Evolutionary conservation across 2,797 vertebrate genomes (phyloP).

Genomic region (Pempheris klunzingeri): DNA sequence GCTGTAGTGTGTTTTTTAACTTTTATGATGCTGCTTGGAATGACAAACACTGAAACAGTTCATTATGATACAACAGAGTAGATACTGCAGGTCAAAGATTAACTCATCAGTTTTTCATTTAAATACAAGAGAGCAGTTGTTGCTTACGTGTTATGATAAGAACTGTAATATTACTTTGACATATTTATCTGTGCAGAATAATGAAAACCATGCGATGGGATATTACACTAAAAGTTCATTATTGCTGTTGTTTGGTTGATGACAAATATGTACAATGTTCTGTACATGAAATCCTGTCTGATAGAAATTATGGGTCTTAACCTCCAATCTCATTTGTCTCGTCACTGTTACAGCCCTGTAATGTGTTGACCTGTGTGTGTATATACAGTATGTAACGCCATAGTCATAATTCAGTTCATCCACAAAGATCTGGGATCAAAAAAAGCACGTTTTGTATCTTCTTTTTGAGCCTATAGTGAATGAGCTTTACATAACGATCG

Average conservation of each 20-base stretch:
- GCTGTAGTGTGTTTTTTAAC: slow-evolving; percentile 12
- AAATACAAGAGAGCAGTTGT: slow-evolving; percentile 35
- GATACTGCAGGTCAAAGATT: slow-evolving; percentile 21
- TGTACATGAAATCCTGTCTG: slow-evolving; percentile 53
- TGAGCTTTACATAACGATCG: slow-evolving; percentile 57
- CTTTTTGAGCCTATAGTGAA: slow-evolving; percentile 20
- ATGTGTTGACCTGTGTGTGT: slow-evolving; percentile 30
- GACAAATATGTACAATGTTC: slow-evolving; percentile 70
- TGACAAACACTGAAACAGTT: slow-evolving; percentile 37
- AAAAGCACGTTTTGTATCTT: slow-evolving; percentile 41
- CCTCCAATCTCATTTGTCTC: slow-evolving; percentile 10
- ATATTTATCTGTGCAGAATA: slow-evolving; percentile 48
- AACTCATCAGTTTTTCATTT: slow-evolving; percentile 40
- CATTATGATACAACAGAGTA: slow-evolving; percentile 51
- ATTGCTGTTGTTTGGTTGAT: slow-evolving; percentile 65
- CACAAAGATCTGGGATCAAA: slow-evolving; percentile 54
- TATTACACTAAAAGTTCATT: slow-evolving; percentile 45
- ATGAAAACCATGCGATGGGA: slow-evolving; percentile 66
- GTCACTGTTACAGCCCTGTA: slow-evolving; percentile 30
- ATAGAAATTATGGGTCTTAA: slow-evolving; percentile 21
- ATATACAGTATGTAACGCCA: slow-evolving; percentile 44
- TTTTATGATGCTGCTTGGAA: slow-evolving; percentile 32
- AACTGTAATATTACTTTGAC: slow-evolving; percentile 37
- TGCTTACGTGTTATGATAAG: slow-evolving; percentile 24
- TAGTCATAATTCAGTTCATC: slow-evolving; percentile 38